Evolutionary conservation across 2,888 invertebrate genomes (phyloP).

Genomic region (Diarsia rubi): DNA sequence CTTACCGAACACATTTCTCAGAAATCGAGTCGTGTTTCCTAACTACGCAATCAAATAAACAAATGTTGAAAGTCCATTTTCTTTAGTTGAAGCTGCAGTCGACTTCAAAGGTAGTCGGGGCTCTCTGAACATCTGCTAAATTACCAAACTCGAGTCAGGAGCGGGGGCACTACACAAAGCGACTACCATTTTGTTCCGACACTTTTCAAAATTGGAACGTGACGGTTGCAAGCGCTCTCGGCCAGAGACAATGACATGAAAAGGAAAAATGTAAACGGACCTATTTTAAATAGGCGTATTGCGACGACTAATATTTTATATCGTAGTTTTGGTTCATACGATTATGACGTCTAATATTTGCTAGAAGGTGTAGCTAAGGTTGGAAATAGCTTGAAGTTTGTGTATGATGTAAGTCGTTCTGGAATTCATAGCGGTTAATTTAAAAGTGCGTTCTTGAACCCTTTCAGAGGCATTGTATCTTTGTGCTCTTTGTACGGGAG

Average conservation of each 20-base stretch:
- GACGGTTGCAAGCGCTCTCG: slow-evolving; percentile 90
- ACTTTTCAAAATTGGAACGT: slow-evolving; percentile 91
- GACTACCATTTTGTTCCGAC: slow-evolving; percentile 90
- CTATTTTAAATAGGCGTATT: slow-evolving; percentile 88
- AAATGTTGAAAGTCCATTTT: slow-evolving; percentile 71
- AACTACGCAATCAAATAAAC: slow-evolving; percentile 59
- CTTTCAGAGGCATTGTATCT: slow-evolving; percentile 91
- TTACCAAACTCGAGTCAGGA: slow-evolving; percentile 83
- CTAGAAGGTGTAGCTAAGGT: slow-evolving; percentile 65
- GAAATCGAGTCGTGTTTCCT: slow-evolving; percentile 62
- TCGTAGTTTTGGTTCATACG: slow-evolving; percentile 72
- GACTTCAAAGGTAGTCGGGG: slow-evolving; percentile 82
- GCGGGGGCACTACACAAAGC: slow-evolving; percentile 86
- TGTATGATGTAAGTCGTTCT: slow-evolving; percentile 76
- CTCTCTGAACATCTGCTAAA: slow-evolving; percentile 86
- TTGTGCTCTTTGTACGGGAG: slow-evolving; percentile 91
- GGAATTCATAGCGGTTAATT: slow-evolving; percentile 84
- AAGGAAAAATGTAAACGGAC: slow-evolving; percentile 91
- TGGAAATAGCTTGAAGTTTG: slow-evolving; percentile 73
- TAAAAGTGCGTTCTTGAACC: slow-evolving; percentile 91
- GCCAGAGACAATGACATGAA: slow-evolving; percentile 91
- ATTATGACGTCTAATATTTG: slow-evolving; percentile 67
- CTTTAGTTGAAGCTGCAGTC: slow-evolving; percentile 68
- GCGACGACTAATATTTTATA: slow-evolving; percentile 85
- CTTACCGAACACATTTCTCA: slow-evolving; percentile 62